Conservation (phyloP, 2,113 vertebrate genomes). For the Tachuris rubrigastra region DNA sequence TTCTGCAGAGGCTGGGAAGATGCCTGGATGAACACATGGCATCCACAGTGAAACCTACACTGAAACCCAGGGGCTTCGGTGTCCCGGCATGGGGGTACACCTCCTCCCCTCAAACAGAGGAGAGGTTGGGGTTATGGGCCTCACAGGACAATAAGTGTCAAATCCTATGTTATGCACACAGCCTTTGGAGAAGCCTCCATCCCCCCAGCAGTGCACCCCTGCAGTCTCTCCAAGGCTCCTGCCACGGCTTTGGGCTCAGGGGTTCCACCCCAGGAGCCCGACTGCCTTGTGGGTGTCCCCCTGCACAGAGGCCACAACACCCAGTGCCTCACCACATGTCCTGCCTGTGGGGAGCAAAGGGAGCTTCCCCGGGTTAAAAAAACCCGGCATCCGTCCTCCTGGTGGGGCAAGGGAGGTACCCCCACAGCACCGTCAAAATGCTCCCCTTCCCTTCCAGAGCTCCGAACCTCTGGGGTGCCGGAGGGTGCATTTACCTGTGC, state of each 20-base stretch:
- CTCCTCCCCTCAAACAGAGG: neutral
- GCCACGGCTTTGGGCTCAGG: neutral
- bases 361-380: accelerated
- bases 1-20: neutral
- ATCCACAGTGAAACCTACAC: neutral
- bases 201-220: accelerated
- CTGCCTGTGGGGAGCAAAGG: neutral
- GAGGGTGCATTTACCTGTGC: accelerated
- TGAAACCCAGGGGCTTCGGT: neutral
- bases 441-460: neutral
- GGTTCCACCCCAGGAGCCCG: neutral
- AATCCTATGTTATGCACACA: neutral
- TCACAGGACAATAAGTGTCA: neutral
- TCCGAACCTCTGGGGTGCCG: accelerated
- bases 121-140: neutral
- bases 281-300: neutral
- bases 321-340: neutral
- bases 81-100: neutral
- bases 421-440: neutral
- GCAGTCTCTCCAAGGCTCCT: neutral
- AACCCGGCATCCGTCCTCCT: neutral
- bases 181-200: neutral
- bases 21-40: accelerated
- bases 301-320: neutral
- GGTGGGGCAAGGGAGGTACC: neutral